phyloP scores from a whole-genome alignment of 2,888 invertebrate genomes.

The Tanypteryx hageni region DNA sequence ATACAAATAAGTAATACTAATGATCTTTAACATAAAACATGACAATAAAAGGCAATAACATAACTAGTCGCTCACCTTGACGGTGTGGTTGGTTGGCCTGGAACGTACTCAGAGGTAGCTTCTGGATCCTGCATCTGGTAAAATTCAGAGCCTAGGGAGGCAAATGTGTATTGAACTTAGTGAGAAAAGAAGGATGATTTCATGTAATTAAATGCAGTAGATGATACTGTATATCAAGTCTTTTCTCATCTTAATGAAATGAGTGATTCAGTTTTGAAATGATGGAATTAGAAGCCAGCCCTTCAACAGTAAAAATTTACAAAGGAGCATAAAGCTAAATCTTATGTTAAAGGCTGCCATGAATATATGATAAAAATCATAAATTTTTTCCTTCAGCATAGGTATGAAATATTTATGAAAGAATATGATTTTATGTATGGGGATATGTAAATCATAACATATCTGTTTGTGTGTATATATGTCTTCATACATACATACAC shows the following conservation, averaged over 20 bases:
- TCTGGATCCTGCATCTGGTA: slow-evolving; percentile 65
- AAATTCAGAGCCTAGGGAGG: slow-evolving; percentile 64
- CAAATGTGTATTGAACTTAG: slow-evolving; percentile 2
- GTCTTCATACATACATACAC: not conserved
- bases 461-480: not conserved
- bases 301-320: slow-evolving; percentile 16
- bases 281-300: slow-evolving; percentile 50
- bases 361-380: slow-evolving; percentile 30
- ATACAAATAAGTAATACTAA: no score
- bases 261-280: slow-evolving; percentile 11
- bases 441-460: slow-evolving; percentile 9
- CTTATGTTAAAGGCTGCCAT: slow-evolving; percentile 26
- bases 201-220: not conserved
- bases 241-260: slow-evolving; percentile 33
- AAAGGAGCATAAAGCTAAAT: not conserved
- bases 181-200: slow-evolving; percentile 1
- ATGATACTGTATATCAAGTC: not conserved
- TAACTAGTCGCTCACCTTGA: slow-evolving; percentile 42
- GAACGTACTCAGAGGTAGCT: slow-evolving; percentile 55
- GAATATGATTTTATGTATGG: slow-evolving; percentile 29
- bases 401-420: slow-evolving; percentile 2
- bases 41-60: not conserved
- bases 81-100: slow-evolving; percentile 60
- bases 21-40: no score
- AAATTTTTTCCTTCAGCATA: slow-evolving; percentile 37